These are phyloP conservation scores for Biston stratarius DNA, from an alignment of 2,888 invertebrate genomes.

Conservation along the genomic window DNA sequence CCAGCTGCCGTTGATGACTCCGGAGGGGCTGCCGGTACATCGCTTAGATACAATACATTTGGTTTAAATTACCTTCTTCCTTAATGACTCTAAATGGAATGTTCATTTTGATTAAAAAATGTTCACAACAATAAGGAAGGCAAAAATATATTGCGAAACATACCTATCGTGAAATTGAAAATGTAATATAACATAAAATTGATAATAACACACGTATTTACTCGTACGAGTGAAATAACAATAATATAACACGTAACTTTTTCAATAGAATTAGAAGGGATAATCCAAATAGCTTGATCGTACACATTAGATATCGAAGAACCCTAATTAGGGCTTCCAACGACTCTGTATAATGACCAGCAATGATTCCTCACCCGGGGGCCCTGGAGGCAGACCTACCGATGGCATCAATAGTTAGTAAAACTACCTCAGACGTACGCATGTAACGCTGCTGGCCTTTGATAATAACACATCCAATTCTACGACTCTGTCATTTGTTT, in stretches of 20 bases:
- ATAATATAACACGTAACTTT: not conserved
- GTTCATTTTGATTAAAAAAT: conserved; percentile 17
- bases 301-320: conserved; percentile 53
- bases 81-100: conserved; percentile 12
- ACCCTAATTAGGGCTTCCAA: conserved; percentile 60
- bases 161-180: conserved; percentile 11
- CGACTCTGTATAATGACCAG: conserved; percentile 53
- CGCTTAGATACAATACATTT: conserved; percentile 13
- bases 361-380: conserved; percentile 53
- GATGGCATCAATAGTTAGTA: conserved; percentile 36
- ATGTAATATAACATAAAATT: not conserved
- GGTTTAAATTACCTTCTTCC: conserved; percentile 2
- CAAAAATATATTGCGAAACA: conserved; percentile 13
- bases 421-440: conserved; percentile 39
- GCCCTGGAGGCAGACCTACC: conserved; percentile 40
- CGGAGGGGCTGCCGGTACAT: conserved; percentile 24
- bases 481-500: conserved; percentile 27
- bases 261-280: conserved; percentile 23
- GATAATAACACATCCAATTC: conserved; percentile 38
- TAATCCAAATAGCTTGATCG: conserved; percentile 44
- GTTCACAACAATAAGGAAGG: conserved; percentile 25
- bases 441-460: conserved; percentile 49
- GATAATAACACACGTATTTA: too few relatives aligned
- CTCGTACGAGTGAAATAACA: too few relatives aligned
- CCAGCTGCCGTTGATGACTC: conserved; percentile 56